A percentile compares a stretch with the other conserved stretches of the same genome.
These are phyloP conservation scores for Helicolenus hilgendorfi DNA, from an alignment of 2,797 vertebrate species.

Conservation along the genomic window DNA sequence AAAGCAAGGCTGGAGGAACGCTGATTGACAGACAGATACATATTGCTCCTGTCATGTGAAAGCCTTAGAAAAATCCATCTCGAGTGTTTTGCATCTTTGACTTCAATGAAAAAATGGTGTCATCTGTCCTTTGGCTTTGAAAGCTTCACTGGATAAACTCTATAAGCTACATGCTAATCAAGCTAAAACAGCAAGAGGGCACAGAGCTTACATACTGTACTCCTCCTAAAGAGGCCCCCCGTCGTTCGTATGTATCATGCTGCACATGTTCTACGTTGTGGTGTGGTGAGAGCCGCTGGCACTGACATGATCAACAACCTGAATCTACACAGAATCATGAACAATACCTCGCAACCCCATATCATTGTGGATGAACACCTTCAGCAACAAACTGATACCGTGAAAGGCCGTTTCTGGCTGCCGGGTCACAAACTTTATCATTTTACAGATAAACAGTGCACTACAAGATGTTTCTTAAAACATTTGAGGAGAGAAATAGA, in stretches of 20 bases:
- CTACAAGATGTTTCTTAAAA: too few relatives aligned
- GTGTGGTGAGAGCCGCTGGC: not conserved
- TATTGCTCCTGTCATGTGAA: conserved; percentile 5
- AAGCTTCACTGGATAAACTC: not conserved
- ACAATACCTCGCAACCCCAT: not conserved
- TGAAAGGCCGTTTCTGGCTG: not conserved
- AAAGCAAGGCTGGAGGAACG: not conserved
- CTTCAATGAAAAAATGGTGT: not conserved
- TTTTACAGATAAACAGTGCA: too few relatives aligned
- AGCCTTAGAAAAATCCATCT: not conserved
- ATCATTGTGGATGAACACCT: not conserved
- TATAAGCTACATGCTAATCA: not conserved
- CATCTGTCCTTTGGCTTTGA: not conserved
- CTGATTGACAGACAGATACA: conserved; percentile 1
- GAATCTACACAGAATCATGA: not conserved
- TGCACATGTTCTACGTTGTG: not conserved
- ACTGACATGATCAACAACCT: not conserved
- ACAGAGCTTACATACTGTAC: not conserved
- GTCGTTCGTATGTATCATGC: not conserved
- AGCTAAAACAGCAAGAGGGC: not conserved
- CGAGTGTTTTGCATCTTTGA: not conserved
- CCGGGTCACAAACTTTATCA: too few relatives aligned
- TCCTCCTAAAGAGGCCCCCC: not conserved
- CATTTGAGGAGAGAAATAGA: too few relatives aligned
- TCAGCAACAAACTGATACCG: not conserved